Conservation (phyloP, 2,797 vertebrate species). For the Tokudaia tokunoshimensis region DNA sequence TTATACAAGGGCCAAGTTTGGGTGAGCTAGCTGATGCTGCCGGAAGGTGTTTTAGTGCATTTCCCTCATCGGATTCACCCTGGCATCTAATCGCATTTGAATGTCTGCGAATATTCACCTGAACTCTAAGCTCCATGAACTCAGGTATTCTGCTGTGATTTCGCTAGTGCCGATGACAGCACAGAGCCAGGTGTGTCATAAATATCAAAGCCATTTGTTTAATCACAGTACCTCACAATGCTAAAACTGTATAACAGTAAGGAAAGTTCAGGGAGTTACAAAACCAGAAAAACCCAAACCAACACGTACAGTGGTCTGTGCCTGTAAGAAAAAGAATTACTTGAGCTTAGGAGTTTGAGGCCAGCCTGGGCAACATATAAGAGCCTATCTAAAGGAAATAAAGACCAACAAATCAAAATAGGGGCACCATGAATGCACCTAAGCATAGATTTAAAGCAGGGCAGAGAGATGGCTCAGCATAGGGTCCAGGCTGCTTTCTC, state of each 20-base stretch:
- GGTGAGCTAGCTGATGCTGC: background rate
- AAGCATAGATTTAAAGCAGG: constrained; percentile 17
- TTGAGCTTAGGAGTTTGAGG: background rate
- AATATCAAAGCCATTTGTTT: constrained; percentile 14
- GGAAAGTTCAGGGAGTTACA: background rate
- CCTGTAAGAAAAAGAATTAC: background rate
- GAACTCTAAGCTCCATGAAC: constrained; percentile 24
- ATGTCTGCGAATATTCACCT: background rate
- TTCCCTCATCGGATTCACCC: background rate
- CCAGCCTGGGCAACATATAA: background rate
- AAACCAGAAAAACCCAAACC: background rate
- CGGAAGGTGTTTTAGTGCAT: background rate
- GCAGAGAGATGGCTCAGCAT: background rate
- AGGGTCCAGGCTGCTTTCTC: background rate
- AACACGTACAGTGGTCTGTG: background rate
- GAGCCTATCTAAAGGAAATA: background rate
- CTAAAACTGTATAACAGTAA: background rate
- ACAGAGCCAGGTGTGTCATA: background rate
- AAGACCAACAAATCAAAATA: background rate
- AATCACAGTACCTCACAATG: background rate
- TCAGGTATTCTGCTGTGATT: background rate
- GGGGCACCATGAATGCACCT: background rate
- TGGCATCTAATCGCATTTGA: constrained; percentile 31
- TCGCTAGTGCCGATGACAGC: background rate
- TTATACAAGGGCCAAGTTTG: background rate